Conservation (phyloP, 2,113 vertebrate species). For the Protobothrops flavoviridis region DNA sequence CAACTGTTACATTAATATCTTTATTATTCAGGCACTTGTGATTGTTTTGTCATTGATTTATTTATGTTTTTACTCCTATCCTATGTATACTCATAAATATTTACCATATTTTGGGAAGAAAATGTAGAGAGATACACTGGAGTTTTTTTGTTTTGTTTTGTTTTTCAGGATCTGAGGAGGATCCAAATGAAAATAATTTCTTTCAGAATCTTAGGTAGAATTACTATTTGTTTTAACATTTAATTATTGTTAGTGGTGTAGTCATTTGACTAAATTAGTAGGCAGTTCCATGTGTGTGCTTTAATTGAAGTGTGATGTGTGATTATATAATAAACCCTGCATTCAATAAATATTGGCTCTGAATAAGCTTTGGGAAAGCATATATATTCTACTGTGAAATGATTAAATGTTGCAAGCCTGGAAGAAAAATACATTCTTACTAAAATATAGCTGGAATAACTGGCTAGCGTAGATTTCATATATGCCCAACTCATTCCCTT, state of each 20-base stretch:
- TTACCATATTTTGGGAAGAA: background rate
- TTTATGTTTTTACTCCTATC: background rate
- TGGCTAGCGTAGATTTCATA: background rate
- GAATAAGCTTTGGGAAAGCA: background rate
- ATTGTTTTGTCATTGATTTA: conserved; percentile 28
- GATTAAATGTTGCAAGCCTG: background rate
- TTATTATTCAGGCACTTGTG: conserved; percentile 8
- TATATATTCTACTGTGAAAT: background rate
- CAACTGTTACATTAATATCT: conserved; percentile 28
- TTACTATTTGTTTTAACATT: conserved; percentile 31
- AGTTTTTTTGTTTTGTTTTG: background rate
- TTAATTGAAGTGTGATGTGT: background rate
- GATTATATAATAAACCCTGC: conserved; percentile 4
- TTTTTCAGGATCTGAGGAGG: background rate
- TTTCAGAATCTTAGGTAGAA: conserved; percentile 23
- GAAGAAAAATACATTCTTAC: background rate
- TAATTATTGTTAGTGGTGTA: background rate
- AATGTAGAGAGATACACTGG: background rate
- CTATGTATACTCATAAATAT: background rate
- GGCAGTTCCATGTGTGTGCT: background rate
- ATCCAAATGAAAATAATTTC: background rate
- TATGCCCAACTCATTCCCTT: background rate
- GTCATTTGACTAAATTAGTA: background rate
- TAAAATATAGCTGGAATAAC: background rate
- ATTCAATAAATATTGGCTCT: background rate